Conservation (phyloP, 2,797 vertebrate species). For the Phrynocephalus forsythii region DNA sequence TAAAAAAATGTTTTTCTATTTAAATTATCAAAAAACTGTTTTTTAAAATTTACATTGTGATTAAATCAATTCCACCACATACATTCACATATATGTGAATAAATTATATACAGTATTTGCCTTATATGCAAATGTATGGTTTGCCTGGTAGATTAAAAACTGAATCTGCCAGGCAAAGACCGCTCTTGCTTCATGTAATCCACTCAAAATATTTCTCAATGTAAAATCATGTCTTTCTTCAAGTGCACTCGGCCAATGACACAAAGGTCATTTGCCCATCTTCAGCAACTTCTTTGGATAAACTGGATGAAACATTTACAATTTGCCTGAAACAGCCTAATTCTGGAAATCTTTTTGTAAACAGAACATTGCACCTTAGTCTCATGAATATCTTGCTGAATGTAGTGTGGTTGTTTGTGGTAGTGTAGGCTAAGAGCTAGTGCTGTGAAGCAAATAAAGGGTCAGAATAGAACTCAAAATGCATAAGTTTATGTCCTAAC, state of each 20-base stretch:
- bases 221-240: not conserved
- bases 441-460: too few relatives aligned
- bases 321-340: not conserved
- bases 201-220: constrained; percentile 5
- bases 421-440: too few relatives aligned
- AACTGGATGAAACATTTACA: constrained; percentile 9
- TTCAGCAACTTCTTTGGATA: constrained; percentile 44
- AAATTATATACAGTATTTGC: not conserved
- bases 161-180: not conserved
- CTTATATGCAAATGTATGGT: too few relatives aligned
- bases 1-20: too few relatives aligned
- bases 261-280: constrained; percentile 38
- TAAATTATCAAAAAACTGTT: too few relatives aligned
- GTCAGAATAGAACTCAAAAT: too few relatives aligned
- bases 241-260: not conserved
- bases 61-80: not conserved
- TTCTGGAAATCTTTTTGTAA: too few relatives aligned
- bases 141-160: not conserved
- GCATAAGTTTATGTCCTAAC: too few relatives aligned
- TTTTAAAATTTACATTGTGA: too few relatives aligned
- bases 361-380: too few relatives aligned
- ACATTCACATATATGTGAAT: not conserved
- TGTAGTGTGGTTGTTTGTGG: too few relatives aligned
- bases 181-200: not conserved
- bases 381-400: too few relatives aligned